phyloP scores from a whole-genome alignment of 2,113 vertebrate species.

The Indri indri region DNA sequence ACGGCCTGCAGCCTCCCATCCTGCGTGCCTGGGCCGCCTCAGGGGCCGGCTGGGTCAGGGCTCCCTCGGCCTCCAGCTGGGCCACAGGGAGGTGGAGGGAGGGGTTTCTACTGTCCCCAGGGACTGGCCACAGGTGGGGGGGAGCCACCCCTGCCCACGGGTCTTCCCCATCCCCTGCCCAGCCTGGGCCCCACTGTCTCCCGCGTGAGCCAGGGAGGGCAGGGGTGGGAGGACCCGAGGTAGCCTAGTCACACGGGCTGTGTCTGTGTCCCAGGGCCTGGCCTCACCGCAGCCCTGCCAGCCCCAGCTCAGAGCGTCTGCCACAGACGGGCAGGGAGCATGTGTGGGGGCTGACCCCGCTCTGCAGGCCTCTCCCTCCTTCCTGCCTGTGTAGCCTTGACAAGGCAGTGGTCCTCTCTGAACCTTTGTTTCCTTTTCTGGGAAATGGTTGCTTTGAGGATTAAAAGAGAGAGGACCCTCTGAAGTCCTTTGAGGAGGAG shows the following conservation, averaged over 20 bases:
- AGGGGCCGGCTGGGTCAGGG: not conserved
- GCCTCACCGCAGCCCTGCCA: no score
- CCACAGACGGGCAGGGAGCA: rapidly evolving
- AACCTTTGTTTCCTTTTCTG: not conserved
- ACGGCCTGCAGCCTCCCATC: not conserved
- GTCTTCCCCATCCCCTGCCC: rapidly evolving
- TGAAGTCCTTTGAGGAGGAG: not conserved
- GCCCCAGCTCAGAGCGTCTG: not conserved
- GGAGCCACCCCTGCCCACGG: not conserved
- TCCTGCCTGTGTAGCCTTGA: not conserved
- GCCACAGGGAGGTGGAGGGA: no score
- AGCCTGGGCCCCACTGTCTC: no score
- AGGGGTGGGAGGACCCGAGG: no score
- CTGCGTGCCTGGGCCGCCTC: not conserved
- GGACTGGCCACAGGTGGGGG: not conserved
- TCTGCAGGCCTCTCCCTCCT: not conserved
- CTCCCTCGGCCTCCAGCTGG: not conserved
- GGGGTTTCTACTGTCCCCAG: not conserved
- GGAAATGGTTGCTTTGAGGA: not conserved
- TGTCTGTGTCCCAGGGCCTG: not conserved
- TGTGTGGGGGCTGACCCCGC: not conserved
- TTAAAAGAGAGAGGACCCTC: not conserved
- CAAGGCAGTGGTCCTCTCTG: not conserved
- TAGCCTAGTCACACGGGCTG: not conserved
- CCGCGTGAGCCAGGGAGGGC: no score